Conservation (phyloP, 2,113 vertebrate genomes). For the Grantiella picta region DNA sequence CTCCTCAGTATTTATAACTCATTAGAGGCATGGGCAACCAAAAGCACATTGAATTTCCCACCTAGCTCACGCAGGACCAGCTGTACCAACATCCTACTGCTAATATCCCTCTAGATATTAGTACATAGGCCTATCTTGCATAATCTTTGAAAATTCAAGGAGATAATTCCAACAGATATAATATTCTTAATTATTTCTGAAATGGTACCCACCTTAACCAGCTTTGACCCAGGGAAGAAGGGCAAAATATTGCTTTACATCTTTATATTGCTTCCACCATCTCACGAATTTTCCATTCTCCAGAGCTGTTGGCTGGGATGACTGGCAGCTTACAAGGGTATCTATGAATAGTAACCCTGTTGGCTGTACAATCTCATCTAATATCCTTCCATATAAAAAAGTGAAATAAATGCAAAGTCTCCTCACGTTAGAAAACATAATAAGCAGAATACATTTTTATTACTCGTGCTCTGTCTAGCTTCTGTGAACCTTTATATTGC, state of each 20-base stretch:
- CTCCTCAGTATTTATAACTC: accelerated
- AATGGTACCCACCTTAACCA: neutral
- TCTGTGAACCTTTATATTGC: neutral
- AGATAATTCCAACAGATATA: neutral
- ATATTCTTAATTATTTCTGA: neutral
- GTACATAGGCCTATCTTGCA: neutral
- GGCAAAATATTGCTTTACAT: neutral
- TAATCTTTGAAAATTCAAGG: neutral
- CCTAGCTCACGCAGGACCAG: neutral
- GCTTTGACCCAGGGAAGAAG: neutral
- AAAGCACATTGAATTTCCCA: neutral
- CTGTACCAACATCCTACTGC: neutral
- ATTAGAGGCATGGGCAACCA: neutral
- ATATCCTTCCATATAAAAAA: neutral
- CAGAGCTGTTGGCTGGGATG: neutral
- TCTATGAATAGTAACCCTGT: neutral
- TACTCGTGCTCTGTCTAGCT: neutral
- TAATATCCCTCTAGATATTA: neutral
- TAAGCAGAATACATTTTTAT: neutral
- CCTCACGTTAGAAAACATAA: neutral
- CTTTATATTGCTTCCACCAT: neutral
- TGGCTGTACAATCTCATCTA: neutral
- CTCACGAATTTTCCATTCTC: neutral
- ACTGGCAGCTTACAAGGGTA: neutral
- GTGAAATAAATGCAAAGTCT: neutral